Evolutionary conservation across 2,113 vertebrate species (phyloP).

Genomic region (Scolopax mira): DNA sequence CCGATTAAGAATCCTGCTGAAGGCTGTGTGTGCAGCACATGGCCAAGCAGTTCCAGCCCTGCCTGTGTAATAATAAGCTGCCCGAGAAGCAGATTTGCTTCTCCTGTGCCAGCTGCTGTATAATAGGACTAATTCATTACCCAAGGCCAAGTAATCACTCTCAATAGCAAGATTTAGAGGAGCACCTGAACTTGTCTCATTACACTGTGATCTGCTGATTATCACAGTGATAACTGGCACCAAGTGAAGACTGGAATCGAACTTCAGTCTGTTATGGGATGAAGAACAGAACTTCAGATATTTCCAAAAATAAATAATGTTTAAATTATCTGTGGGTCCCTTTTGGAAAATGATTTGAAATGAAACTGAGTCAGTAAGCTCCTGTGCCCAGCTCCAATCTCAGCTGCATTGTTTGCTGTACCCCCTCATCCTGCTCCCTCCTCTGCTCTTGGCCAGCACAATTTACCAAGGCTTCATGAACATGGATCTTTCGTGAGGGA

Average conservation of each 20-base stretch:
- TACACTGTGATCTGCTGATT: background rate
- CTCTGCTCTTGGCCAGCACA: background rate
- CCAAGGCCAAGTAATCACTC: slow-evolving; percentile 53
- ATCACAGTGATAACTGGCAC: background rate
- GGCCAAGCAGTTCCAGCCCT: slow-evolving; percentile 26
- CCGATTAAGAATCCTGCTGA: slow-evolving; percentile 1
- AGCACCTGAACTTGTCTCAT: background rate
- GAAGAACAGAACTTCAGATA: background rate
- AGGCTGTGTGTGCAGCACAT: background rate
- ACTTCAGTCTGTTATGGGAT: background rate
- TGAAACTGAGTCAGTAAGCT: background rate
- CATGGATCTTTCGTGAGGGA: background rate
- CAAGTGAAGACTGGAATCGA: background rate
- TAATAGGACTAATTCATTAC: slow-evolving; percentile 62
- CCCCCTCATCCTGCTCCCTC: background rate
- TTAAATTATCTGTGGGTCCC: background rate
- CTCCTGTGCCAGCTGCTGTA: slow-evolving; percentile 45
- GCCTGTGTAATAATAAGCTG: slow-evolving; percentile 16
- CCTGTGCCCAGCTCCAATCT: background rate
- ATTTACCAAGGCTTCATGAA: background rate
- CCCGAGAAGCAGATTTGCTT: slow-evolving; percentile 53
- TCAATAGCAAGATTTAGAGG: slow-evolving; percentile 52
- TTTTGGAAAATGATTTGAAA: background rate
- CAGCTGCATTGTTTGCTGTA: background rate
- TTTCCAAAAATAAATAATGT: background rate